These are phyloP conservation scores for Phasianus colchicus DNA, from an alignment of 2,113 vertebrate species.

Conservation along the genomic window DNA sequence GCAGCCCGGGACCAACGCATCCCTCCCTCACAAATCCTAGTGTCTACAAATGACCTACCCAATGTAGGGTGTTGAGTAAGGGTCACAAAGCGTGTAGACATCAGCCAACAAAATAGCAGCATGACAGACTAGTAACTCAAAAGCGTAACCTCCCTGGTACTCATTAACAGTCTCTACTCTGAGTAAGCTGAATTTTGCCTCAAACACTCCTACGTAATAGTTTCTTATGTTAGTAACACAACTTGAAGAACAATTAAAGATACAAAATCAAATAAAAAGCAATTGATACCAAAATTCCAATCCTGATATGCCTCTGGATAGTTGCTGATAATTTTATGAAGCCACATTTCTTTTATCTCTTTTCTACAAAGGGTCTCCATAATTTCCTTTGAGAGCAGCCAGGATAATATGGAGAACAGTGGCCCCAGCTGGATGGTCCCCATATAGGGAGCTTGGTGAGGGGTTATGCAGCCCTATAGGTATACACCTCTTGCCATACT, in stretches of 20 bases:
- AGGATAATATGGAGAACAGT: background rate
- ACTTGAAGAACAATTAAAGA: background rate
- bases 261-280: background rate
- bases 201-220: background rate
- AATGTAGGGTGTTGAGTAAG: accelerated
- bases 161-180: background rate
- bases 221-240: background rate
- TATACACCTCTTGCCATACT: accelerated
- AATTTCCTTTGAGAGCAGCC: background rate
- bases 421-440: background rate
- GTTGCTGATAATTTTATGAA: background rate
- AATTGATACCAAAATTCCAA: background rate
- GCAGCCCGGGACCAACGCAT: accelerated
- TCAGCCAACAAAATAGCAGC: background rate
- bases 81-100: background rate
- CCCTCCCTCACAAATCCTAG: accelerated
- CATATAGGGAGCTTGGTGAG: accelerated
- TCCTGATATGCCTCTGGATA: background rate
- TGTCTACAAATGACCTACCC: background rate
- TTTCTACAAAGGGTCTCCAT: background rate
- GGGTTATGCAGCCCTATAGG: background rate
- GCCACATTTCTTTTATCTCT: no score
- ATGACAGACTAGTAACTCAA: background rate
- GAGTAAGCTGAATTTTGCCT: background rate
- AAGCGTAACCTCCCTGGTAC: background rate